A percentile compares a stretch with the other conserved stretches of the same genome.
phyloP scores from a whole-genome alignment of 2,797 vertebrate genomes.

The Fringilla coelebs region DNA sequence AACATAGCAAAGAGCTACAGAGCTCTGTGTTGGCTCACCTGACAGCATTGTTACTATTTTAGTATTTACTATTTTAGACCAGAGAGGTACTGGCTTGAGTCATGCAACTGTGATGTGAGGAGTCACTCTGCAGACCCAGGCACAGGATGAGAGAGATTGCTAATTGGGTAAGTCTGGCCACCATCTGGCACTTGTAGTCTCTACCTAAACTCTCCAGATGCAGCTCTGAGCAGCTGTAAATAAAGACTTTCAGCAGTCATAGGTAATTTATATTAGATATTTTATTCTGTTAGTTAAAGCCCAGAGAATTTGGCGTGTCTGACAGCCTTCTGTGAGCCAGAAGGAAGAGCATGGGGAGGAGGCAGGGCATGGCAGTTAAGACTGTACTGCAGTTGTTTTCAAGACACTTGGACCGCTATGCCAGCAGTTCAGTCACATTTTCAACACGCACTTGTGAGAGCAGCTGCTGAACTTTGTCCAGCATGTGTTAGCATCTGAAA shows the following conservation, averaged over 20 bases:
- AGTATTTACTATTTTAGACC: constrained; percentile 18
- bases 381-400: neutral
- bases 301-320: constrained; percentile 4
- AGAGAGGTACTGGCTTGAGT: constrained; percentile 3
- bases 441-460: neutral
- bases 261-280: constrained; percentile 55
- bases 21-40: constrained; percentile 43
- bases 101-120: neutral
- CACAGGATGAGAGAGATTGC: constrained; percentile 26
- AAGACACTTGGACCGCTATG: neutral
- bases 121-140: constrained; percentile 23
- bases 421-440: neutral
- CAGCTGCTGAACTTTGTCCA: constrained; percentile 33
- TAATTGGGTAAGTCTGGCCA: constrained; percentile 54
- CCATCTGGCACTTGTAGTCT: constrained; percentile 44
- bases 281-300: constrained; percentile 36
- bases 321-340: constrained; percentile 44
- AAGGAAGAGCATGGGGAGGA: neutral
- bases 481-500: neutral
- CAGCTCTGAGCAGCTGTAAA: neutral
- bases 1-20: neutral
- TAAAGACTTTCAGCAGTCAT: constrained; percentile 34
- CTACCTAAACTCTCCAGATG: constrained; percentile 26
- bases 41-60: constrained; percentile 22
- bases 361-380: neutral